Percentiles rank a stretch among this genome's conserved stretches.
These are phyloP conservation scores for Vultur gryphus DNA, from an alignment of 2,797 vertebrate species.

Conservation along the genomic window DNA sequence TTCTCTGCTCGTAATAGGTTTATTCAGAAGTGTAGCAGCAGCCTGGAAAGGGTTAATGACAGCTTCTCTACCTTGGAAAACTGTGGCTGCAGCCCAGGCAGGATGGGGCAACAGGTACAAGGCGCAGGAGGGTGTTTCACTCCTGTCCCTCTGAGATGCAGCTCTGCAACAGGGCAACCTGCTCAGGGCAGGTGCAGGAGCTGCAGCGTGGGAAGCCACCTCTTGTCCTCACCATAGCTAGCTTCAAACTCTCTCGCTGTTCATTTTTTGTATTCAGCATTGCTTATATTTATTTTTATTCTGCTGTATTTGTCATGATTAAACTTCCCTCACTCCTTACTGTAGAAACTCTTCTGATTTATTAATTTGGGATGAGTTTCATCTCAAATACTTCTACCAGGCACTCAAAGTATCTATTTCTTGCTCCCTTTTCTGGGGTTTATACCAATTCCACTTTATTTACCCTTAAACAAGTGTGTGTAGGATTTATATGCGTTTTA, in stretches of 20 bases:
- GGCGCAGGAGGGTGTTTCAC: not conserved
- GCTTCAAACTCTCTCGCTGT: not conserved
- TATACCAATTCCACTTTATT: not conserved
- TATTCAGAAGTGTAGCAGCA: not conserved
- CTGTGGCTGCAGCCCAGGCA: not conserved
- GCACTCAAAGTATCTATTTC: not conserved
- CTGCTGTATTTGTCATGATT: not conserved
- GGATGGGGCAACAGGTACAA: not conserved
- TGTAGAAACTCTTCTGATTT: not conserved
- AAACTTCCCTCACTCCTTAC: not conserved
- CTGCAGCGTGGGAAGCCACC: accelerated
- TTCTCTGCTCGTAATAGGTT: not conserved
- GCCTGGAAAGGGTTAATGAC: not conserved
- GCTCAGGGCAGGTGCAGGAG: not conserved
- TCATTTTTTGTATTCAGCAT: not conserved
- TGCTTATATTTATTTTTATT: not conserved
- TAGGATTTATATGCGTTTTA: not conserved
- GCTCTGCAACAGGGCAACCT: not conserved
- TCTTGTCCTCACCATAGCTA: not conserved
- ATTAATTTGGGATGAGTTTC: not conserved
- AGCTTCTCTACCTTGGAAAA: not conserved
- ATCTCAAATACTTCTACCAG: not conserved
- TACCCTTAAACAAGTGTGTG: not conserved
- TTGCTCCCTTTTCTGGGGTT: not conserved
- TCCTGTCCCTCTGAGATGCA: not conserved